A percentile compares a stretch with the other conserved stretches of the same genome.
Evolutionary conservation across 2,113 vertebrate species (phyloP).

Genomic region (Petrocephalus microphthalmus): DNA sequence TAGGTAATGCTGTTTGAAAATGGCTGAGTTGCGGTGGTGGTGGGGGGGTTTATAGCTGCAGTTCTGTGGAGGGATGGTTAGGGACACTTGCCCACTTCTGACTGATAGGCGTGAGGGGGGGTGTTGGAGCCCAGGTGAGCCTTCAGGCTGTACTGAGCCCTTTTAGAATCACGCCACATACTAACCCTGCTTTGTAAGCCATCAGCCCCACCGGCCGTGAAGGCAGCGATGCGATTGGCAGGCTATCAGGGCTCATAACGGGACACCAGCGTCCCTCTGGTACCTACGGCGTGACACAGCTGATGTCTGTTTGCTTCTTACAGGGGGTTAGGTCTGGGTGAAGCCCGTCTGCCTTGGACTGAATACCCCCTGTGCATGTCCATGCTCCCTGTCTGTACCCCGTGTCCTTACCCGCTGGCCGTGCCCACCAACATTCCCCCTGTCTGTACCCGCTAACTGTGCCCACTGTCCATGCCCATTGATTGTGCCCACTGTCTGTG

Average conservation of each 20-base stretch:
- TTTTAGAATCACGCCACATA: not conserved
- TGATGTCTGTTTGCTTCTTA: not conserved
- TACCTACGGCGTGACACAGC: not conserved
- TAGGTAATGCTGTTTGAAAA: not conserved
- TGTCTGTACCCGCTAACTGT: not conserved
- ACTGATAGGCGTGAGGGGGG: not conserved
- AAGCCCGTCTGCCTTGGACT: not conserved
- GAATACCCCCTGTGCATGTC: no score
- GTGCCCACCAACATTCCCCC: no score
- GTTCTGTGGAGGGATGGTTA: not conserved
- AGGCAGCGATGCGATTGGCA: not conserved
- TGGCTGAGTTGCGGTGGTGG: not conserved
- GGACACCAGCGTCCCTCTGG: slow-evolving; percentile 20
- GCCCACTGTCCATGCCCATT: not conserved
- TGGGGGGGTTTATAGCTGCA: not conserved
- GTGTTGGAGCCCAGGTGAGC: not conserved
- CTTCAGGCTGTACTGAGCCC: not conserved
- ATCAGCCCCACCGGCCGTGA: not conserved
- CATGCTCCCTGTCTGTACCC: no score
- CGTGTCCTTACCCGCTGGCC: no score
- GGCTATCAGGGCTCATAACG: not conserved
- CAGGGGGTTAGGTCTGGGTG: not conserved
- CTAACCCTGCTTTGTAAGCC: not conserved
- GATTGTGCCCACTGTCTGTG: no score
- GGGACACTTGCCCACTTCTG: not conserved